Evolutionary conservation across 2,888 invertebrate genomes (phyloP), one percentile per base, ranked within the genome.

Genomic region (Macroteleia sp.): DNA sequence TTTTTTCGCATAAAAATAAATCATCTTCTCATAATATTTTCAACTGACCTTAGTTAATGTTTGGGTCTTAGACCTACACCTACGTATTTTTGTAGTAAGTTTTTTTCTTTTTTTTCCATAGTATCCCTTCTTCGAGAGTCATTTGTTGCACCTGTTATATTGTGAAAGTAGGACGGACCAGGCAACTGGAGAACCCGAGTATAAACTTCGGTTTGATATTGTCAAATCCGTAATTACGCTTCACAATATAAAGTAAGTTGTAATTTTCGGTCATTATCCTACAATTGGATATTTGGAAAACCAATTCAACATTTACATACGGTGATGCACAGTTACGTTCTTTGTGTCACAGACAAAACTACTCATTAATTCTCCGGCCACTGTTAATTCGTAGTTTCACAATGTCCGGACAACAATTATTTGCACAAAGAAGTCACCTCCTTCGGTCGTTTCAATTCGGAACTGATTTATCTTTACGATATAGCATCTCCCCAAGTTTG

Each of bases 1-100:
- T 50, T 17, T 12, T 50, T 46, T 30, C n/a, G 8, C 9, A 19
- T 25, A 41, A 41, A 10, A 22, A 14, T 17, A n/a, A 8, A n/a
- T n/a, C n/a, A n/a, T n/a, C 19, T 2, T 22, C 9, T 8, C 48
- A 22, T 12, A 19, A 34, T 44, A 50, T 50, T 59, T 32, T 44
- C 36, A 61, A 61, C 54, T 62, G 71, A 71, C 61, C 71, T 61
- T 41, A 71, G 52, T 25, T 71, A 71, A 71, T 46, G 52, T 61
- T 54, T 14, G 28, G 17, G 14, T 42, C 12, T 19, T 42, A 52
- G 42, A 59, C 70, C 52, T 44, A 42, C 57, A 19, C 50, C 70
- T 22, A 70, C 44, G 70, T 42, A 59, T 59, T 39, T 62, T 28
- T 42, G 28, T 62, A 44, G 50, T 54, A 28, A 44, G 5, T 50